A percentile compares a stretch with the other conserved stretches of the same genome.
phyloP scores from a whole-genome alignment of 2,888 invertebrate genomes.

The Phrixothrix hirtus region DNA sequence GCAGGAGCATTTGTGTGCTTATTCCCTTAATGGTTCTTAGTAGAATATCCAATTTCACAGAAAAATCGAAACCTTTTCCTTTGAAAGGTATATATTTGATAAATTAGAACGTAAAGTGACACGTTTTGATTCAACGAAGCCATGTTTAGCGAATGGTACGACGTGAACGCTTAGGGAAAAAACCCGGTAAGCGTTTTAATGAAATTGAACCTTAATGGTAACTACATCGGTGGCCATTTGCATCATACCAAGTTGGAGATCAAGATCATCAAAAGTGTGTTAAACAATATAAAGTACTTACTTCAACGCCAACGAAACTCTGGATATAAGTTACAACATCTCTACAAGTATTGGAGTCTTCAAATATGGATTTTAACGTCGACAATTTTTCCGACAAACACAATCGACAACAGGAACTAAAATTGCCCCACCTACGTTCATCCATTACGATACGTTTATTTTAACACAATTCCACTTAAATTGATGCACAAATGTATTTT shows the following conservation, averaged over 20 bases:
- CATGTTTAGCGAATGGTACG: not conserved
- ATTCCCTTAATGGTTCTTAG: no score
- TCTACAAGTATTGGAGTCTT: constrained; percentile 42
- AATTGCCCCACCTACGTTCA: constrained; percentile 40
- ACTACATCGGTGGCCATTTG: no score
- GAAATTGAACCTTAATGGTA: constrained; percentile 7
- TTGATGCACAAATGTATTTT: not conserved
- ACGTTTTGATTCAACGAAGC: no score
- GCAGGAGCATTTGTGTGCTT: no score
- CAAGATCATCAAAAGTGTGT: not conserved
- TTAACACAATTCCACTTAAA: constrained; percentile 7
- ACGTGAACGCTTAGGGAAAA: not conserved
- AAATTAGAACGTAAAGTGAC: no score
- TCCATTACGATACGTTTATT: constrained; percentile 23
- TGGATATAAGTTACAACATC: constrained; percentile 67
- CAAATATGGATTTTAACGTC: constrained; percentile 49
- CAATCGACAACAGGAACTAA: constrained; percentile 52
- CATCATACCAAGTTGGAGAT: not conserved
- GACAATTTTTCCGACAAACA: constrained; percentile 51
- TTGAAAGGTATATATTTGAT: no score
- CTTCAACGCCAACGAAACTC: constrained; percentile 69
- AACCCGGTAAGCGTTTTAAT: constrained; percentile 1
- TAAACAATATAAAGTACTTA: constrained; percentile 52
- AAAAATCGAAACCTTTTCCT: no score
- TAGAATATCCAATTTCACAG: no score